phyloP scores from a whole-genome alignment of 2,888 invertebrate species.

The Athrips mouffetella region DNA sequence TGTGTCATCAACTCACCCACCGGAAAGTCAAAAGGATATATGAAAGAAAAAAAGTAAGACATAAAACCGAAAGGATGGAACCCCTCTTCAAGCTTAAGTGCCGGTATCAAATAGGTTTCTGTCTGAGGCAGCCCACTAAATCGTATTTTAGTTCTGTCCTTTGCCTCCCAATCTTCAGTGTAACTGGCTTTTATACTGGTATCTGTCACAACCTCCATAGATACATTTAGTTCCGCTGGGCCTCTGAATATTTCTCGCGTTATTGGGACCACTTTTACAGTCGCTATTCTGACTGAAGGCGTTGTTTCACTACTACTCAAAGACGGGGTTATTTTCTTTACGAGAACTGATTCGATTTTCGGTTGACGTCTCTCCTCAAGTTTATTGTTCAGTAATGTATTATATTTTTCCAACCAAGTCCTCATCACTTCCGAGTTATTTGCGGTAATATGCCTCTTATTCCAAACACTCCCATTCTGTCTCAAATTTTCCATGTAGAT shows the following conservation, averaged over 20 bases:
- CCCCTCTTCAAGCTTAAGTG: slow-evolving; percentile 78
- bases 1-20: slow-evolving; percentile 69
- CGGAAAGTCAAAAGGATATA: slow-evolving; percentile 82
- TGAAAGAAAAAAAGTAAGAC: slow-evolving; percentile 78
- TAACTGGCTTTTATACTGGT: slow-evolving; percentile 47
- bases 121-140: slow-evolving; percentile 67
- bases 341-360: slow-evolving; percentile 38
- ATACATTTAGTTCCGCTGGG: slow-evolving; percentile 39
- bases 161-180: slow-evolving; percentile 61
- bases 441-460: slow-evolving; percentile 48
- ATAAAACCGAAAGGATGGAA: slow-evolving; percentile 81
- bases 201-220: slow-evolving; percentile 47
- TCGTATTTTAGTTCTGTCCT: slow-evolving; percentile 65
- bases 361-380: slow-evolving; percentile 45
- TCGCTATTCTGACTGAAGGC: slow-evolving; percentile 23
- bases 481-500: slow-evolving; percentile 34
- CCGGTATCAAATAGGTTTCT: slow-evolving; percentile 69
- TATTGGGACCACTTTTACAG: slow-evolving; percentile 53
- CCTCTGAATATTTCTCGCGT: slow-evolving; percentile 53
- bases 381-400: slow-evolving; percentile 47
- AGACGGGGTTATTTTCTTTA: slow-evolving; percentile 37
- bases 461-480: slow-evolving; percentile 40
- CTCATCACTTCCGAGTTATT: slow-evolving; percentile 45
- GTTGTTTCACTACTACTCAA: slow-evolving; percentile 24
- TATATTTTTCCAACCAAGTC: slow-evolving; percentile 56